Evolutionary conservation across 2,113 vertebrate genomes (phyloP).

Genomic region (Mastomys natalensis): DNA sequence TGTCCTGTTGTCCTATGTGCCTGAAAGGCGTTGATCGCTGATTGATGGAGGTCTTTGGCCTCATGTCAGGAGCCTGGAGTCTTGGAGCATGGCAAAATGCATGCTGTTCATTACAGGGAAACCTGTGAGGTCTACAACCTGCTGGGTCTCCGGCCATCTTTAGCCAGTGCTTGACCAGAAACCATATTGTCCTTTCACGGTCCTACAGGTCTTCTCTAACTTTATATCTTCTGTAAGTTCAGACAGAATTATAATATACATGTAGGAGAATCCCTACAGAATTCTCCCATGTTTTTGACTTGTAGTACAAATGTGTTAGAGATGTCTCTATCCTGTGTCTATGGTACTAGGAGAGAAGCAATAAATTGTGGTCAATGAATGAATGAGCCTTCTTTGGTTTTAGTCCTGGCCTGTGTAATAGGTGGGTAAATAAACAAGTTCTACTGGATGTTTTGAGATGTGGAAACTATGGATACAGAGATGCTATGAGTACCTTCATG

Average conservation of each 20-base stretch:
- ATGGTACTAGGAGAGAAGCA: neutral
- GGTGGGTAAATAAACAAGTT: neutral
- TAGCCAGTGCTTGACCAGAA: no score
- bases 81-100: no score
- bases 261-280: neutral
- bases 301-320: neutral
- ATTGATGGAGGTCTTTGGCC: no score
- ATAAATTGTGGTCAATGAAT: neutral
- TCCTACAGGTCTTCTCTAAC: neutral
- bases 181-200: no score
- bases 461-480: neutral
- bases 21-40: no score
- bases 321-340: neutral
- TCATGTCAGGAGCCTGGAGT: no score
- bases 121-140: no score
- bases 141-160: no score
- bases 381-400: neutral
- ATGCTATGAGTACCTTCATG: neutral
- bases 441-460: neutral
- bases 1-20: no score
- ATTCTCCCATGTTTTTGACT: neutral
- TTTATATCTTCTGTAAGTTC: neutral
- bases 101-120: no score
- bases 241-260: neutral
- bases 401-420: neutral